Evolutionary conservation across 1,140 invertebrate genomes (phyloP).

Genomic region (Drosophila willistoni): DNA sequence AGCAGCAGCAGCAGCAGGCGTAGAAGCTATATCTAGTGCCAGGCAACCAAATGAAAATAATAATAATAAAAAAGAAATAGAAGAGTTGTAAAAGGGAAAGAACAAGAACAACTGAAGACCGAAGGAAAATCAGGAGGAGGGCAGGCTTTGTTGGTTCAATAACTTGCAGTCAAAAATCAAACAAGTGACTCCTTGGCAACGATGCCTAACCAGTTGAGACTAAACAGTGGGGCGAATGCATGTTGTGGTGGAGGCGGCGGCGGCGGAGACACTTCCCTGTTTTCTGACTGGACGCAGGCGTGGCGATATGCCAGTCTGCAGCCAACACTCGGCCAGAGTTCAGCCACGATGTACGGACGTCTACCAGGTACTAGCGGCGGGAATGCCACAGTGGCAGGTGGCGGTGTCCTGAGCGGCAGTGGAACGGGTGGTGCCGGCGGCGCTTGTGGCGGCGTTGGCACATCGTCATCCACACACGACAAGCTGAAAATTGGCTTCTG

Average conservation of each 20-base stretch:
- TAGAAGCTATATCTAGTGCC: constrained; percentile 11
- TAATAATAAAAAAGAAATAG: not conserved
- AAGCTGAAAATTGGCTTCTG: constrained; percentile 90
- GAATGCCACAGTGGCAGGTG: constrained; percentile 18
- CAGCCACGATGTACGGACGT: constrained; percentile 63
- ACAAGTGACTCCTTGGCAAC: constrained; percentile 40
- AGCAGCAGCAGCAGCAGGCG: constrained; percentile 1
- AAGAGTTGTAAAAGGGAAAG: constrained; percentile 42
- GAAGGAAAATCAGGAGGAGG: constrained; percentile 1
- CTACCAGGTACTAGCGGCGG: constrained; percentile 35
- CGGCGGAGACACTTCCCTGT: not conserved
- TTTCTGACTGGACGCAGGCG: constrained; percentile 44
- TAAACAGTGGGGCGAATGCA: not conserved
- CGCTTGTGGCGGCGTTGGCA: not conserved
- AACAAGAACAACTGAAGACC: constrained; percentile 25
- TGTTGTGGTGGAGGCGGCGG: not conserved
- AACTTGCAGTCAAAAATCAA: constrained; percentile 49
- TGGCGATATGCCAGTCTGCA: constrained; percentile 55
- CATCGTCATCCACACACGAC: constrained; percentile 65
- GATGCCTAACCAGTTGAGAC: constrained; percentile 43
- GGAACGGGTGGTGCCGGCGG: not conserved
- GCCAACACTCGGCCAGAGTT: constrained; percentile 44
- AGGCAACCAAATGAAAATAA: constrained; percentile 46
- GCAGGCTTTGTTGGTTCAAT: constrained; percentile 71
- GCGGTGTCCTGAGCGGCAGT: not conserved